These are phyloP conservation scores for Proteles cristata DNA, from an alignment of 2,113 vertebrate species.

Conservation along the genomic window DNA sequence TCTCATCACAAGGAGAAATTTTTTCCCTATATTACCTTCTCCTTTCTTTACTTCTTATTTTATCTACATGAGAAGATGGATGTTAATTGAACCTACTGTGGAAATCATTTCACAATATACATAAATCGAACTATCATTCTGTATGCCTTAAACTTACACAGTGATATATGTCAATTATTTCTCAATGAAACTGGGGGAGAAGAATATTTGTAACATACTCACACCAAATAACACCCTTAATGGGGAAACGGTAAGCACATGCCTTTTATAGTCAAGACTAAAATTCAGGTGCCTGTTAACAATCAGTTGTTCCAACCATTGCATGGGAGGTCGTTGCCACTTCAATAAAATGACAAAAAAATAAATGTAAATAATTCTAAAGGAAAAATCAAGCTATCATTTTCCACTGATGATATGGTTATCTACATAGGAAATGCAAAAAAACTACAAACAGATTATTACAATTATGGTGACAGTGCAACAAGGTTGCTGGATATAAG, in stretches of 20 bases:
- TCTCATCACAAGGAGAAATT: background rate
- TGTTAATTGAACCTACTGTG: background rate
- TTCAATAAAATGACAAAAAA: background rate
- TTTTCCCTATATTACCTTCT: background rate
- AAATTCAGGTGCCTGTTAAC: background rate
- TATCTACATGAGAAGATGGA: background rate
- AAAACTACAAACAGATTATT: background rate
- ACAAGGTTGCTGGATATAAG: background rate
- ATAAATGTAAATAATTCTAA: background rate
- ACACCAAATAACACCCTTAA: background rate
- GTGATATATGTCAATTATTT: background rate
- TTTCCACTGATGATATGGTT: background rate
- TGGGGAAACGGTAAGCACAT: background rate
- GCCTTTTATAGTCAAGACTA: background rate
- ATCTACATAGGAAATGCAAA: background rate
- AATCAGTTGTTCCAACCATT: background rate
- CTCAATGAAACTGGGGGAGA: background rate
- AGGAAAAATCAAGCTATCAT: background rate
- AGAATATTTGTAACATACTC: background rate
- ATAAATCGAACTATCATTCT: background rate
- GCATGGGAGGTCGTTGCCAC: background rate
- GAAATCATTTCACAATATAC: background rate
- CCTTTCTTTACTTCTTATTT: background rate
- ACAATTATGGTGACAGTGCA: background rate
- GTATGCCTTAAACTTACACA: background rate